Evolutionary conservation across 2,113 vertebrate genomes (phyloP).

Genomic region (Manacus vitellinus): DNA sequence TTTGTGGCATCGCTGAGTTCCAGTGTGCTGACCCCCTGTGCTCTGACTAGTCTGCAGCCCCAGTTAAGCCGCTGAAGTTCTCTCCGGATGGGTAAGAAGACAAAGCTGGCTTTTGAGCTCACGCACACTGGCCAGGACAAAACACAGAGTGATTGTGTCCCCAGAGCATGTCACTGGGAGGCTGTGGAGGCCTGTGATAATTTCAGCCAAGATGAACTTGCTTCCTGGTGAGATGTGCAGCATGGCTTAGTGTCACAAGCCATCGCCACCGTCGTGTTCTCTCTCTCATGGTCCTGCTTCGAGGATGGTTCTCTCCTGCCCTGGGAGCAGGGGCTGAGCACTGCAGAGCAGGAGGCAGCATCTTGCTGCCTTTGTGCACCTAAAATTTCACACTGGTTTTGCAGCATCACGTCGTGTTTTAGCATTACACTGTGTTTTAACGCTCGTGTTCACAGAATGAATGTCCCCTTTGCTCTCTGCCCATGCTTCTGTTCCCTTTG

Average conservation of each 20-base stretch:
- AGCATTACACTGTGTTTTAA: background rate
- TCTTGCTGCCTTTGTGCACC: background rate
- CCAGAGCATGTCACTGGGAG: background rate
- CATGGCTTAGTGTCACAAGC: background rate
- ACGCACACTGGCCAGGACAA: background rate
- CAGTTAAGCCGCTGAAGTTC: background rate
- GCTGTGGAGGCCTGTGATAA: background rate
- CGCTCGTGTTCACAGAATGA: background rate
- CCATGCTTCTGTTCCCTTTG: background rate
- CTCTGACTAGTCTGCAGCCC: conserved; percentile 38
- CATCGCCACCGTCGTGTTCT: background rate
- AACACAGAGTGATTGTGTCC: background rate
- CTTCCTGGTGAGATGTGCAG: background rate
- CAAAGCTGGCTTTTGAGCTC: conserved; percentile 24
- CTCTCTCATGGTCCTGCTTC: background rate
- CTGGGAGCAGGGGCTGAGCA: background rate
- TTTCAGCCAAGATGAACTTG: background rate
- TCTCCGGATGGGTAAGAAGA: conserved; percentile 25
- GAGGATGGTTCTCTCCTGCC: background rate
- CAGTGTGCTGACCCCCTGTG: conserved; percentile 26
- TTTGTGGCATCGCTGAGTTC: conserved; percentile 21
- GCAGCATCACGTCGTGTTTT: accelerated
- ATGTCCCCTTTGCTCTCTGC: background rate
- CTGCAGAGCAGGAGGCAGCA: background rate
- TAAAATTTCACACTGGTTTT: background rate